Evolutionary conservation across 2,888 invertebrate species (phyloP).

Genomic region (Neria commutata): DNA sequence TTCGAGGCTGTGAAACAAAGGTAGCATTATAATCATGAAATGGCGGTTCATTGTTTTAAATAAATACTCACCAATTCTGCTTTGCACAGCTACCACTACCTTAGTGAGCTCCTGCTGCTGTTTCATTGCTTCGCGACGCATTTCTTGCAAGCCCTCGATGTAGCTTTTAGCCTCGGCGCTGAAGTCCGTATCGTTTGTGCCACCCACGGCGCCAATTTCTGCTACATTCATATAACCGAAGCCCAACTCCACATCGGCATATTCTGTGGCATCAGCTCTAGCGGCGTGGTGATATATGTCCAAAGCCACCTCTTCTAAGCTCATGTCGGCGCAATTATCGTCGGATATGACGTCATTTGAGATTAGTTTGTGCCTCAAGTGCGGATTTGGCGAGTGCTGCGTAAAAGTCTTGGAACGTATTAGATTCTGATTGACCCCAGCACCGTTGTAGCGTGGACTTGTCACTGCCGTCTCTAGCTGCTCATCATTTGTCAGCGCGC

Average conservation of each 20-base stretch:
- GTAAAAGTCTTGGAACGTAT: constrained; percentile 72
- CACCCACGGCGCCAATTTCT: constrained; percentile 16
- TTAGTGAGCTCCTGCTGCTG: constrained; percentile 70
- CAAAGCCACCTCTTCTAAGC: constrained; percentile 77
- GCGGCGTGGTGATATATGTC: constrained; percentile 37
- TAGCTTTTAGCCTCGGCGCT: constrained; percentile 71
- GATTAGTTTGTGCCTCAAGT: constrained; percentile 63
- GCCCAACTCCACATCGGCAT: constrained; percentile 43
- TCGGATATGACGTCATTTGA: constrained; percentile 47
- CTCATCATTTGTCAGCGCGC: constrained; percentile 12
- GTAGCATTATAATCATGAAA: neutral
- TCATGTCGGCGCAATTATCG: constrained; percentile 69
- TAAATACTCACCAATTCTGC: constrained; percentile 56
- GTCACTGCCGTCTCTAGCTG: constrained; percentile 20
- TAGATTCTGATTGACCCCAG: constrained; percentile 58
- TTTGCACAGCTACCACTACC: constrained; percentile 55
- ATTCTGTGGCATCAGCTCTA: constrained; percentile 28
- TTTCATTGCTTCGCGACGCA: constrained; percentile 68
- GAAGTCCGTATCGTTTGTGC: constrained; percentile 68
- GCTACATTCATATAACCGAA: constrained; percentile 55
- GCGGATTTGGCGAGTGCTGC: constrained; percentile 69
- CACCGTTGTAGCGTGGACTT: constrained; percentile 21
- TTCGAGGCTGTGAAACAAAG: constrained; percentile 38
- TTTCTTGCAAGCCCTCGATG: constrained; percentile 68
- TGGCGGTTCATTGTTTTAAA: neutral